Percentiles rank a stretch among this genome's conserved stretches.
Conservation (phyloP, 2,888 invertebrate genomes). For the Microplitis manilae region DNA sequence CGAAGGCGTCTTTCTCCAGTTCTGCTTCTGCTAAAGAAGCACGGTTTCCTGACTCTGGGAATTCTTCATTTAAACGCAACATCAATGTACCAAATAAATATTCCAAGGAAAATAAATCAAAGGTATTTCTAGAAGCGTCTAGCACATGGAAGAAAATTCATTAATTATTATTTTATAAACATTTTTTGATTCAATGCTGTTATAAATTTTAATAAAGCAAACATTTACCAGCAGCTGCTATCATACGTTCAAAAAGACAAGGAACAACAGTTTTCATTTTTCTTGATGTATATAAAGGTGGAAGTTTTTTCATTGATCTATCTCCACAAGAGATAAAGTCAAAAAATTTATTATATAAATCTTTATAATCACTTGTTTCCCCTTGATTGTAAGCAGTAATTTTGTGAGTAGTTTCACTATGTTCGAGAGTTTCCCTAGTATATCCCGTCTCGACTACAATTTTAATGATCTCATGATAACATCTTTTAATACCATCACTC, state of each 20-base stretch:
- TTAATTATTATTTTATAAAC: neutral
- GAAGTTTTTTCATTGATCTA: slow-evolving; percentile 48
- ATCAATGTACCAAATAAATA: slow-evolving; percentile 37
- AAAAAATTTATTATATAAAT: slow-evolving; percentile 69
- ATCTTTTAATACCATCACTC: slow-evolving; percentile 67
- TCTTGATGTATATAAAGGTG: slow-evolving; percentile 71
- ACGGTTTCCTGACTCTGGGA: slow-evolving; percentile 40
- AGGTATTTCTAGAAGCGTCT: slow-evolving; percentile 50
- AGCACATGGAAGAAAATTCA: neutral
- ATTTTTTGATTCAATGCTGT: neutral
- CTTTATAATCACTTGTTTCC: slow-evolving; percentile 61
- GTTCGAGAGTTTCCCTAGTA: slow-evolving; percentile 68
- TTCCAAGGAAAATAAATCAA: slow-evolving; percentile 44
- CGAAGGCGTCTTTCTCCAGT: slow-evolving; percentile 68
- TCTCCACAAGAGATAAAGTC: slow-evolving; percentile 64
- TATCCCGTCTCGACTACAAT: slow-evolving; percentile 71
- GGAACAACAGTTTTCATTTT: slow-evolving; percentile 42
- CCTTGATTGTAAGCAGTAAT: slow-evolving; percentile 67
- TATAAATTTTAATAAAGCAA: neutral
- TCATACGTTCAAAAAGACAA: slow-evolving; percentile 53
- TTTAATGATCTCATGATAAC: slow-evolving; percentile 69
- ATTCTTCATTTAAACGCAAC: slow-evolving; percentile 6
- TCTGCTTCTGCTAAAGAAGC: slow-evolving; percentile 59
- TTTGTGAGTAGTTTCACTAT: slow-evolving; percentile 71
- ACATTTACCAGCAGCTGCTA: slow-evolving; percentile 50